Evolutionary conservation across 2,888 invertebrate genomes (phyloP).

Genomic region (Drosophila meridionalis): DNA sequence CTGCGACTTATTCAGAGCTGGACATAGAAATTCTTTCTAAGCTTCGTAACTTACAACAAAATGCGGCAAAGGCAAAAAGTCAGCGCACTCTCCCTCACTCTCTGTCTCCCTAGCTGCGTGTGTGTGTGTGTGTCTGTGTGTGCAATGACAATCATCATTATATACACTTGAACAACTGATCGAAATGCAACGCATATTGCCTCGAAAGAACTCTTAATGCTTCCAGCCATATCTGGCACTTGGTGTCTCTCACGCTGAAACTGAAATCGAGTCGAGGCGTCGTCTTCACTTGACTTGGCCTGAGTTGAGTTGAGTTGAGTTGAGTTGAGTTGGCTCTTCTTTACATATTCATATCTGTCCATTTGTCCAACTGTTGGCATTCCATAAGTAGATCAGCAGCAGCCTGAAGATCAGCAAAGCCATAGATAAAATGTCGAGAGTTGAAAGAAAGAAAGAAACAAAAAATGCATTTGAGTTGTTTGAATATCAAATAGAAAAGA

Average conservation of each 20-base stretch:
- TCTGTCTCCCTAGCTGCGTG: neutral
- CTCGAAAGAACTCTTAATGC: conserved; percentile 14
- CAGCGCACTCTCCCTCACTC: conserved; percentile 9
- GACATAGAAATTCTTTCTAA: conserved; percentile 68
- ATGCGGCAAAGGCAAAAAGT: conserved; percentile 46
- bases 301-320: neutral
- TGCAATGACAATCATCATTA: conserved; percentile 73
- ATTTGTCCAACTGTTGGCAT: conserved; percentile 26
- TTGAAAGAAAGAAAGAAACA: neutral
- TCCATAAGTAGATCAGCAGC: conserved; percentile 44
- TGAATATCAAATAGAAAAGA: conserved; percentile 1
- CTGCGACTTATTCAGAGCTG: conserved; percentile 51
- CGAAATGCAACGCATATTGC: conserved; percentile 33
- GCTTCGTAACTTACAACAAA: conserved; percentile 49
- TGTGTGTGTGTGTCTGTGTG: conserved; percentile 21
- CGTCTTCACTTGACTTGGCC: conserved; percentile 10
- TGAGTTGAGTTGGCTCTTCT: conserved; percentile 6
- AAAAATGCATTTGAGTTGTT: conserved; percentile 20
- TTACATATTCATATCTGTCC: neutral
- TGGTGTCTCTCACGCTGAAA: conserved; percentile 14
- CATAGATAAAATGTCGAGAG: conserved; percentile 23
- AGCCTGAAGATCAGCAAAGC: conserved; percentile 23
- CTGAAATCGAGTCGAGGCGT: conserved; percentile 23
- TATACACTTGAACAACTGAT: conserved; percentile 54
- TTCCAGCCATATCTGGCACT: conserved; percentile 20